Evolutionary conservation across 2,888 invertebrate genomes (phyloP).

Genomic region (Drosophila rellima): DNA sequence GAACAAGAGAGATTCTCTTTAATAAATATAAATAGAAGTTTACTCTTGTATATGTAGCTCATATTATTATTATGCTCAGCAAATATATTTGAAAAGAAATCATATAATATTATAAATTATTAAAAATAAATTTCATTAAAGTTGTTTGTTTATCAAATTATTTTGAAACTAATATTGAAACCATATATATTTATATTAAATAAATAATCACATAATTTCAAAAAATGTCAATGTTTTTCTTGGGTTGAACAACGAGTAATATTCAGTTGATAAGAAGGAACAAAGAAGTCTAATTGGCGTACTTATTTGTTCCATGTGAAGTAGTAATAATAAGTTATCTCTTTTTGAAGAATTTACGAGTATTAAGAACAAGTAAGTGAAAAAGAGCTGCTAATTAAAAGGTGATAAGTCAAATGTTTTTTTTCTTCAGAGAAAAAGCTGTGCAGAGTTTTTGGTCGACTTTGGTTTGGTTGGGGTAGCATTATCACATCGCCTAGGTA

Average conservation of each 20-base stretch:
- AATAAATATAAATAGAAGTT: not conserved
- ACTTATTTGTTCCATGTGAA: not conserved
- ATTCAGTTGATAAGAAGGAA: not conserved
- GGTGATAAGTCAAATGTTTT: slow-evolving; percentile 35
- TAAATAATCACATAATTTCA: too few species aligned
- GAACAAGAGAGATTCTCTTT: not conserved
- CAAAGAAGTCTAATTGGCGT: slow-evolving; percentile 1
- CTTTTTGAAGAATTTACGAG: not conserved
- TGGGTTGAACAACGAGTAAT: too few species aligned
- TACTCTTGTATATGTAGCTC: not conserved
- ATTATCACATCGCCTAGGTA: slow-evolving; percentile 10
- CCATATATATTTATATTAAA: too few species aligned
- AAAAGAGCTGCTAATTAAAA: slow-evolving; percentile 39
- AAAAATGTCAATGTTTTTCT: too few species aligned
- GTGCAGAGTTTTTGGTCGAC: not conserved
- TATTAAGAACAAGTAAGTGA: not conserved
- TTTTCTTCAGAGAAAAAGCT: slow-evolving; percentile 1
- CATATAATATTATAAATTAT: too few species aligned
- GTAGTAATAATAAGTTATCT: not conserved
- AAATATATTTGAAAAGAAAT: too few species aligned
- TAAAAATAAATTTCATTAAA: too few species aligned
- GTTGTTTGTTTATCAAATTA: too few species aligned
- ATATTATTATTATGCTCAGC: too few species aligned
- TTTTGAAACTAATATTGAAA: too few species aligned
- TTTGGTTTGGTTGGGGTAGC: not conserved